These are phyloP conservation scores for Osmerus mordax DNA, from an alignment of 2,113 vertebrate species.

Conservation along the genomic window DNA sequence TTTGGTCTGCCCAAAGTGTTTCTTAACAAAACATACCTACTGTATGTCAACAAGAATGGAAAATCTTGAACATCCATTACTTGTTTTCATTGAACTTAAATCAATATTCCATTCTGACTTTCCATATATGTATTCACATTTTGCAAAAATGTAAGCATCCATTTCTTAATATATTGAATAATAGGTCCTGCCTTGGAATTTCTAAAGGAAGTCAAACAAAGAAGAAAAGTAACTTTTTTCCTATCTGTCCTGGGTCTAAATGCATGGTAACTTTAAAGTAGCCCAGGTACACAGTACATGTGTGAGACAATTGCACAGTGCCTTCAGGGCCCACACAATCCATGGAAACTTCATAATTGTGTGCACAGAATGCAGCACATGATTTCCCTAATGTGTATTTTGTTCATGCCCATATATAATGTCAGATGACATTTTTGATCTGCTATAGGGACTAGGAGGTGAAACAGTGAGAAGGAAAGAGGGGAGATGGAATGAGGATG, in stretches of 20 bases:
- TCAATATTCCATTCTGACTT: constrained; percentile 46
- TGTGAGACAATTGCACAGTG: constrained; percentile 28
- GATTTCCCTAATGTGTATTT: constrained; percentile 24
- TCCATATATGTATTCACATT: constrained; percentile 64
- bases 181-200: constrained; percentile 69
- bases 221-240: constrained; percentile 31
- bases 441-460: neutral
- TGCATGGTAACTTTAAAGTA: constrained; percentile 31
- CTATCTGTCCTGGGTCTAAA: constrained; percentile 40
- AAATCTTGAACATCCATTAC: constrained; percentile 41
- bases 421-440: constrained; percentile 5
- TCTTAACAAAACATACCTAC: constrained; percentile 34
- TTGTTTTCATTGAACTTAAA: constrained; percentile 37
- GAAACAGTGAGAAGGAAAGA: constrained; percentile 13
- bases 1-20: constrained; percentile 59
- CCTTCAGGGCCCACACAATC: constrained; percentile 38
- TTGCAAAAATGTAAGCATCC: constrained; percentile 47
- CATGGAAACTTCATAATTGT: constrained; percentile 33
- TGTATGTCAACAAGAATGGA: constrained; percentile 47
- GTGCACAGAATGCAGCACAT: constrained; percentile 27
- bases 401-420: constrained; percentile 15
- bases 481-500: constrained; percentile 49
- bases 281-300: constrained; percentile 7
- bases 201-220: constrained; percentile 50
- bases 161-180: constrained; percentile 59